phyloP scores from a whole-genome alignment of 2,888 invertebrate species.

The Harpalus rubripes region DNA sequence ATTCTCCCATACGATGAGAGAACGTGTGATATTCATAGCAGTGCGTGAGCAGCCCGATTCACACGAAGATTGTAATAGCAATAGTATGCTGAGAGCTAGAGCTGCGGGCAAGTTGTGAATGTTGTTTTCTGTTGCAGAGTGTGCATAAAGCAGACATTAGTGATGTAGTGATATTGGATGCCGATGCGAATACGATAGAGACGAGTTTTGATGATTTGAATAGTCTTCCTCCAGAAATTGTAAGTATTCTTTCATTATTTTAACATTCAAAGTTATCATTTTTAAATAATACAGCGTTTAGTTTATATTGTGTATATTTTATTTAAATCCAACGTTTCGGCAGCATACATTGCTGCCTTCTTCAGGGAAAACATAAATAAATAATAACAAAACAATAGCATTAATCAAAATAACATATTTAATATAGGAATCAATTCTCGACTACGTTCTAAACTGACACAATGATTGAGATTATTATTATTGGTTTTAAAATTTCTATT shows the following conservation, averaged over 20 bases:
- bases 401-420: no score
- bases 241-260: conserved; percentile 76
- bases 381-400: no score
- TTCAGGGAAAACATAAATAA: no score
- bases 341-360: no score
- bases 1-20: conserved; percentile 17
- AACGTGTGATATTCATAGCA: conserved; percentile 38
- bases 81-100: conserved; percentile 2
- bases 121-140: conserved; percentile 79
- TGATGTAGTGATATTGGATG: conserved; percentile 96
- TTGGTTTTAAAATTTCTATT: no score
- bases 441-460: no score
- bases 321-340: no score
- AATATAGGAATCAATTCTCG: no score
- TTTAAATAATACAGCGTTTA: no score
- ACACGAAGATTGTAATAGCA: conserved; percentile 26
- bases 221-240: conserved; percentile 93
- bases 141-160: conserved; percentile 91
- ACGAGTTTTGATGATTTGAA: conserved; percentile 95
- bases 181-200: conserved; percentile 92
- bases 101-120: not conserved
- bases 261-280: not conserved
- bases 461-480: no score
- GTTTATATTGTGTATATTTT: no score
- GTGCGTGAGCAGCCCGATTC: conserved; percentile 31